A percentile compares a stretch with the other conserved stretches of the same genome.
These are phyloP conservation scores for Marisa cornuarietis DNA, from an alignment of 1,140 invertebrate species.

Conservation along the genomic window DNA sequence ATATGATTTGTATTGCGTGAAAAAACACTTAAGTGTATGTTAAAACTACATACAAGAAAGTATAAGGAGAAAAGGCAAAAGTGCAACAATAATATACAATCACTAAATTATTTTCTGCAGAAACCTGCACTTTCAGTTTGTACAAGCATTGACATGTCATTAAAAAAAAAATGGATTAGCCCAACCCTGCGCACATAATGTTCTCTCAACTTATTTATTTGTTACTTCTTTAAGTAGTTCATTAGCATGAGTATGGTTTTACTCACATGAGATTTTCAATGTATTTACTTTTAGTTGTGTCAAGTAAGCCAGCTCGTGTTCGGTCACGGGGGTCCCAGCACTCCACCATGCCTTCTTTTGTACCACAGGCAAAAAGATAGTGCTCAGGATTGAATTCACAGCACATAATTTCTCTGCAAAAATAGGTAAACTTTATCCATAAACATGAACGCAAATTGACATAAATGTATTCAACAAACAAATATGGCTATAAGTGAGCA, in stretches of 20 bases:
- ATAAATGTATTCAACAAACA: background rate
- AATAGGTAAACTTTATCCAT: background rate
- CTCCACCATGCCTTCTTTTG: constrained; percentile 91
- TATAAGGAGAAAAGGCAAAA: background rate
- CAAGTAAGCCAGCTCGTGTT: constrained; percentile 80
- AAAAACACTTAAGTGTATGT: background rate
- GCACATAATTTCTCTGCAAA: constrained; percentile 73
- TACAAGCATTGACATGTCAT: no score
- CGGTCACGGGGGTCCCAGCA: constrained; percentile 90
- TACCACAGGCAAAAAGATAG: constrained; percentile 87
- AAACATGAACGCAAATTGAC: background rate
- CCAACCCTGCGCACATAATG: no score
- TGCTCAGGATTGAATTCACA: constrained; percentile 89
- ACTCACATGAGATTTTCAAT: constrained; percentile 72
- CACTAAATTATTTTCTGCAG: no score
- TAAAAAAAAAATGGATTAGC: no score
- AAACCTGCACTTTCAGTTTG: no score
- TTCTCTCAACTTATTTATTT: no score
- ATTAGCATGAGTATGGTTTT: background rate
- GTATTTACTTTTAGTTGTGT: constrained; percentile 83
- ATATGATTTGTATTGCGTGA: background rate
- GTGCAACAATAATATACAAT: no score
- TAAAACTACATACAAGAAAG: background rate
- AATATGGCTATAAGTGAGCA: no score
- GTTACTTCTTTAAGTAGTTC: background rate